Conservation (phyloP, 2,797 vertebrate species). For the Urocyon cinereoargenteus region DNA sequence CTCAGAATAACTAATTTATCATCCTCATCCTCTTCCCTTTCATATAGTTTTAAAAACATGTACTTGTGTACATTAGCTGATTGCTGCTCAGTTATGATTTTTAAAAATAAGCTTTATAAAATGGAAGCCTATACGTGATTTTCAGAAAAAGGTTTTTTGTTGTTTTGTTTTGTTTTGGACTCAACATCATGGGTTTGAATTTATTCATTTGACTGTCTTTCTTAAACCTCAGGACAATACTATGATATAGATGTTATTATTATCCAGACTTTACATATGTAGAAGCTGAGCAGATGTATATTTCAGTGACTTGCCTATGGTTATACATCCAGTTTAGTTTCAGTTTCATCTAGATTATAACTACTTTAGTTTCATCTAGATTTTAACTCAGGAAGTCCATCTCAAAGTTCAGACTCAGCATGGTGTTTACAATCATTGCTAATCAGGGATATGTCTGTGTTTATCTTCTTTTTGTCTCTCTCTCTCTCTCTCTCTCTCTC, state of each 20-base stretch:
- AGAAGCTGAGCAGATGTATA: not conserved
- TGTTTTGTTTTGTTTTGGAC: not conserved
- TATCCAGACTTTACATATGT: not conserved
- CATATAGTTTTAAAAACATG: not conserved
- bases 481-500: not conserved
- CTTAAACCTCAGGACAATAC: not conserved
- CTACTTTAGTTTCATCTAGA: not conserved
- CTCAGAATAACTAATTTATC: not conserved
- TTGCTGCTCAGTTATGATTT: constrained; percentile 13
- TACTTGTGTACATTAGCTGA: not conserved
- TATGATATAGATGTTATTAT: not conserved
- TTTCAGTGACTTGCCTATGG: not conserved
- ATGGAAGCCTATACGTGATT: not conserved
- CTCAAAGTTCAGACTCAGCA: not conserved
- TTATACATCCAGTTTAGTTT: not conserved
- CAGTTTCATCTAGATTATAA: not conserved
- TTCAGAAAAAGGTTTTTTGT: not conserved
- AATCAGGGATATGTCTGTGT: not conserved
- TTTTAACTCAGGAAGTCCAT: constrained; percentile 1
- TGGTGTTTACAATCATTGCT: not conserved
- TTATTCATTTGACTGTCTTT: not conserved
- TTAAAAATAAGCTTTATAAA: not conserved
- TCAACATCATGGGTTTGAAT: not conserved
- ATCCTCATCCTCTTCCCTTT: not conserved
- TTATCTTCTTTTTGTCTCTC: not conserved